Base-by-base conservation (phyloP, 2,888 invertebrate genomes). In the Cephus pulcher region DNA sequence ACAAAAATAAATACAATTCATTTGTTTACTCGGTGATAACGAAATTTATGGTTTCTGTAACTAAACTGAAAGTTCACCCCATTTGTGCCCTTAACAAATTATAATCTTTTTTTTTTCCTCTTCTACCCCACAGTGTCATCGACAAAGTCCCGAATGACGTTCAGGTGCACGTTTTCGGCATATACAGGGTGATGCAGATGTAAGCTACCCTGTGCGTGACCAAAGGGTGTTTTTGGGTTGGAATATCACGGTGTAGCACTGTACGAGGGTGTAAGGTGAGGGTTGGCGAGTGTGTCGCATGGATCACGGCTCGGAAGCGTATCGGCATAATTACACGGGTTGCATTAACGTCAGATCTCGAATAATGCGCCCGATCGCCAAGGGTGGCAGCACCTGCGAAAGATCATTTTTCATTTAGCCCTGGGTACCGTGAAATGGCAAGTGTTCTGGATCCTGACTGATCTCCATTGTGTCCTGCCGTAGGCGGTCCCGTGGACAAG, bases 291-390 rank as follows among this genome's bases (percentile, higher is more conserved):
- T 56, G 56, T 56, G 56, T 56, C 56, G 56, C 56, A 56, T 56
- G 56, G 56, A 56, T 56, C 56, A 56, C 56, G 23, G 23, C 56
- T 56, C 9, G 56, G 80, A 81, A 85, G 82, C 86, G 84, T 87
- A 85, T 87, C 85, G 84, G 83, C 84, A 88, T 88, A 88, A 88
- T 89, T 89, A 89, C 87, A 88, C 87, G 88, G 86, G 82, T 78
- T 83, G 86, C 83, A 86, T 88, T 84, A 85, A 87, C 84, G 86
- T 87, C 88, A 85, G 87, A 86, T 87, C 85, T 82, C 82, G 84
- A 82, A 88, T 84, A 87, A 86, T 85, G 79, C 81, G 81, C 73
- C 74, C 73, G 79, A 73, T 80, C 80, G 81, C 79, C 79, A 81
- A 80, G 83, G 79, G 81, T 79, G 79, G 71, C 79, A 84, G 78